Base-by-base conservation (phyloP, 2,797 vertebrate species). In the Peromyscus eremicus region DNA sequence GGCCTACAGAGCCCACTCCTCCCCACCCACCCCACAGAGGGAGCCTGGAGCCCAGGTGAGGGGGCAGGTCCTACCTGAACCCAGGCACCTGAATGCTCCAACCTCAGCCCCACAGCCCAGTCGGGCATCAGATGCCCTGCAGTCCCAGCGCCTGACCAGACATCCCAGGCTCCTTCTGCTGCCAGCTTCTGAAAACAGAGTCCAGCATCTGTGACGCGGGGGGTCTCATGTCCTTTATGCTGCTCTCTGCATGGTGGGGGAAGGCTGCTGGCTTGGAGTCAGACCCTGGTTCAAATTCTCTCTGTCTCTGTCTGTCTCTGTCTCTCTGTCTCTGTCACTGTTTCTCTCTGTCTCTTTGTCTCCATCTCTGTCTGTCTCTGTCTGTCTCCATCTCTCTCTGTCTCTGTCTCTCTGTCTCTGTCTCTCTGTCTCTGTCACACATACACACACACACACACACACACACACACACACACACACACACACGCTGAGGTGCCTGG, bases 241-340 rank as follows among this genome's bases (percentile, higher is more conserved):
- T 89, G 57, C 73, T 66, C 0, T 29, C 60, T 85, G 0, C 0
- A 1, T 0, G 4, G 2, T 52, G 2, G 6, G 10, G 68, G 34
- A 9, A 73, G 34, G 49, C 1, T 34, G 5, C 52, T 75, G 55
- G 43, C 91, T 84, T 81, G 27, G 57, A 70, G 62, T 83, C 81
- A 68, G 85, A 90, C 64, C 76, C 52, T 64, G 76, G 64, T 92
- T 95, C 16, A 21, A 77, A 87, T 92, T 66, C 86, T 68, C 52
- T 62, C 40, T 80, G 16, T 34, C 76, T 52, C 29, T 32, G 3
- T 68, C 4, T 68, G 4, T 32, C 64, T 66, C 27, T 66, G 3
- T 64, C 64, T 66, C 43, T 76, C 27, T 76, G 12, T 76, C 13
- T 46, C 73, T 76, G 0, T 25, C 52, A 52, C 9, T 21, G 4